Evolutionary conservation across 2,113 vertebrate species (phyloP), one percentile per base, ranked within the genome.

Genomic region (Cacatua alba): DNA sequence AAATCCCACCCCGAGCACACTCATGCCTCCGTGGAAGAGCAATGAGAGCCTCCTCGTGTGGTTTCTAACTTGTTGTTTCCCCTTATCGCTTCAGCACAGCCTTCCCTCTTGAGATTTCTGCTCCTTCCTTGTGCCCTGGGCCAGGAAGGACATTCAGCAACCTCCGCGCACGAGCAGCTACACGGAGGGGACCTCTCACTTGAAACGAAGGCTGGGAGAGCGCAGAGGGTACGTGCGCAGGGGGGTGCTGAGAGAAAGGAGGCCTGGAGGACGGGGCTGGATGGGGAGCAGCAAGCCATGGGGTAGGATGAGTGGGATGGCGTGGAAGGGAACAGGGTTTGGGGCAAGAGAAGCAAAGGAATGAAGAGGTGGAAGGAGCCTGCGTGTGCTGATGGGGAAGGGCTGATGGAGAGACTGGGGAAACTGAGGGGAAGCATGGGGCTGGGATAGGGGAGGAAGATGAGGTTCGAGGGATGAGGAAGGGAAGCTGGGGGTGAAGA

Each of bases 131-230:
- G 83, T 43, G 71, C 25, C 70, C 72, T n/a, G 6, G 0, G 4
- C 87, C 90, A 95, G 95, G 93, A 95, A 95, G 96, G 95, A 93
- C 13, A 2, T 68, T 83, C 8, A 68, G 94, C 70, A 92, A 76
- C 81, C 41, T n/a, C 74, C 62, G 1, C 57, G 41, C 37, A 3
- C 7, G 67, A 13, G 74, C 67, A n/a, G 72, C 63, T 19, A 31
- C 71, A 5, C 35, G 2, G 2, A 10, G 68, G 63, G 65, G 57
- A 49, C 57, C 82, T 64, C 70, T 33, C 0, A 0, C 18, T 19
- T 5, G 8, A 12, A 13, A 16, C 1, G 0, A 16, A 20, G 37
- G 35, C 67, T 5, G 57, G 28, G 68, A 33, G 64, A 68, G 63
- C 7, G 8, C 1, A 76, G 11, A 6, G 89, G 88, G 92, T 83